Evolutionary conservation across 2,888 invertebrate genomes (phyloP).

Genomic region (Harpagoxenus sublaevis): DNA sequence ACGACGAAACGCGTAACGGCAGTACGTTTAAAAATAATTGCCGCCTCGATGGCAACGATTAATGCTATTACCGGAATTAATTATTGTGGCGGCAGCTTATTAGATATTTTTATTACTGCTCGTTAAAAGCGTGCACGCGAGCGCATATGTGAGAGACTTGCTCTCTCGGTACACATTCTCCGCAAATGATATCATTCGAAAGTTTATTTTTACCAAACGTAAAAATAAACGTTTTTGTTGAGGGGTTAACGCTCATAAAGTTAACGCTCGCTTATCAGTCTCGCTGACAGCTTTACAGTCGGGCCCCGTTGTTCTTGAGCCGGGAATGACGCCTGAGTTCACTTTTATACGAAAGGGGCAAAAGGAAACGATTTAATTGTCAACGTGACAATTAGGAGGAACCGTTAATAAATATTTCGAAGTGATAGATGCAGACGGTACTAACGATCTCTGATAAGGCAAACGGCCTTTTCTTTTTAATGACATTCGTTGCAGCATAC

Average conservation of each 20-base stretch:
- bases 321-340: not conserved
- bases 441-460: slow-evolving; percentile 70
- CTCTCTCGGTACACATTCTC: slow-evolving; percentile 38
- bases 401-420: slow-evolving; percentile 60
- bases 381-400: slow-evolving; percentile 1
- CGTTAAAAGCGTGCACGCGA: slow-evolving; percentile 61
- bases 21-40: slow-evolving; percentile 56
- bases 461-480: slow-evolving; percentile 67
- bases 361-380: slow-evolving; percentile 70
- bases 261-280: slow-evolving; percentile 63
- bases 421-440: slow-evolving; percentile 46
- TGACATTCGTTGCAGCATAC: slow-evolving; percentile 63
- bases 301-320: not conserved
- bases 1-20: slow-evolving; percentile 60
- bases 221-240: slow-evolving; percentile 52
- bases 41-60: slow-evolving; percentile 54
- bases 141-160: not conserved
- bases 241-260: slow-evolving; percentile 59
- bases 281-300: slow-evolving; percentile 68
- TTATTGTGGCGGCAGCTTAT: slow-evolving; percentile 66
- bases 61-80: slow-evolving; percentile 63
- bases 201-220: slow-evolving; percentile 61
- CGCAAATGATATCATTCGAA: slow-evolving; percentile 66
- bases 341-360: slow-evolving; percentile 32
- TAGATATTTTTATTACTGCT: slow-evolving; percentile 66